Percentiles rank a stretch among this genome's conserved stretches.
Evolutionary conservation across 2,888 invertebrate species (phyloP).

Genomic region (Scaeva pyrastri): DNA sequence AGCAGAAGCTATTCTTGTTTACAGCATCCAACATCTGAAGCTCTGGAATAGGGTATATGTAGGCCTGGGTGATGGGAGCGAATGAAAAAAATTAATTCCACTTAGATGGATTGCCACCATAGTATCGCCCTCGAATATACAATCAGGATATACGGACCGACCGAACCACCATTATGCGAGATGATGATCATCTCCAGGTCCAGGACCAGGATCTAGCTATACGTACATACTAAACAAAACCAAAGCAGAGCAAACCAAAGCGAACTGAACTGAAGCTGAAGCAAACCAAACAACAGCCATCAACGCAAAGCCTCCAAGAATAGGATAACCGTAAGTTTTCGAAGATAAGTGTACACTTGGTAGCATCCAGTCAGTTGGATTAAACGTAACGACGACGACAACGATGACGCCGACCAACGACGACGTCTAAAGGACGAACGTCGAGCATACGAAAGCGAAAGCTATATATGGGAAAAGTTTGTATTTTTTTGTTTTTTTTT

Average conservation of each 20-base stretch:
- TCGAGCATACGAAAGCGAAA: constrained; percentile 3
- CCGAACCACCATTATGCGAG: constrained; percentile 28
- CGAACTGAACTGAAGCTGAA: background rate
- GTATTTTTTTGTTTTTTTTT: background rate
- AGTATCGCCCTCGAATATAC: constrained; percentile 10
- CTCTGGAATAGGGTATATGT: background rate
- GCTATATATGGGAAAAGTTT: constrained; percentile 21
- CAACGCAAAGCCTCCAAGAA: constrained; percentile 59
- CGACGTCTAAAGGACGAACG: background rate
- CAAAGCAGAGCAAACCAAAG: background rate
- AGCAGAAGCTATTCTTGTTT: constrained; percentile 61
- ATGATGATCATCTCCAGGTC: constrained; percentile 43
- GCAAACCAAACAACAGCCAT: constrained; percentile 50
- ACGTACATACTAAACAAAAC: constrained; percentile 9
- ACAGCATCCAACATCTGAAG: background rate
- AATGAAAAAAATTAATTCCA: constrained; percentile 60
- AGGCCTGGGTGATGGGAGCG: background rate
- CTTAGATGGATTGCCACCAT: constrained; percentile 61
- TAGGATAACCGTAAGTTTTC: constrained; percentile 63
- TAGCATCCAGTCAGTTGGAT: constrained; percentile 42
- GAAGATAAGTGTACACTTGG: constrained; percentile 54
- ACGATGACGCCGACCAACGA: background rate
- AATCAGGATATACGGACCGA: background rate
- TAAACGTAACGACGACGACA: constrained; percentile 21
- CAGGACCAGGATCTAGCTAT: too few relatives aligned